phyloP scores from a whole-genome alignment of 2,888 invertebrate species.

The Drosophila meridionalis region DNA sequence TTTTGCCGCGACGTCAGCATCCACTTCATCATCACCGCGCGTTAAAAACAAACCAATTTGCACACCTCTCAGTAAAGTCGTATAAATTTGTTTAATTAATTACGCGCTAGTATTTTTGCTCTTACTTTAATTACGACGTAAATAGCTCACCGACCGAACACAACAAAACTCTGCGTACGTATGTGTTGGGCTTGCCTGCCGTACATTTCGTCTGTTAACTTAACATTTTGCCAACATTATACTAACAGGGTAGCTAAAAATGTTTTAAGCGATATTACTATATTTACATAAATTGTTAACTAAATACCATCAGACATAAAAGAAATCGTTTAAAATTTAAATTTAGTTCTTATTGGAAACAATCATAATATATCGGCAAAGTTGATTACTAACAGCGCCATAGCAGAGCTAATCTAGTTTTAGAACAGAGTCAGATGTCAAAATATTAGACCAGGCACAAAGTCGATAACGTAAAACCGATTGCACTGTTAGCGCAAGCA shows the following conservation, averaged over 20 bases:
- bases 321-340: background rate
- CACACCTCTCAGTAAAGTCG: constrained; percentile 23
- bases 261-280: background rate
- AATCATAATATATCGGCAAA: background rate
- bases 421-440: constrained; percentile 11
- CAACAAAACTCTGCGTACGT: constrained; percentile 38
- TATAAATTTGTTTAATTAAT: constrained; percentile 50
- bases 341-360: background rate
- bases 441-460: constrained; percentile 8
- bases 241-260: constrained; percentile 9
- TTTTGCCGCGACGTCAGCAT: constrained; percentile 45
- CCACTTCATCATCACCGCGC: constrained; percentile 23
- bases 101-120: constrained; percentile 44
- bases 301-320: background rate
- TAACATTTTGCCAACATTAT: constrained; percentile 26
- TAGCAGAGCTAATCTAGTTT: background rate
- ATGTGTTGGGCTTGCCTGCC: constrained; percentile 17
- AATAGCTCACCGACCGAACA: constrained; percentile 56
- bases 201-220: constrained; percentile 16
- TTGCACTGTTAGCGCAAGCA: constrained; percentile 14
- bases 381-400: background rate
- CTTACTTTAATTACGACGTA: constrained; percentile 62
- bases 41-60: constrained; percentile 18
- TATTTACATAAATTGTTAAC: background rate
- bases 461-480: constrained; percentile 14